phyloP scores from a whole-genome alignment of 2,797 vertebrate species.

The Sandelia bainsii region DNA sequence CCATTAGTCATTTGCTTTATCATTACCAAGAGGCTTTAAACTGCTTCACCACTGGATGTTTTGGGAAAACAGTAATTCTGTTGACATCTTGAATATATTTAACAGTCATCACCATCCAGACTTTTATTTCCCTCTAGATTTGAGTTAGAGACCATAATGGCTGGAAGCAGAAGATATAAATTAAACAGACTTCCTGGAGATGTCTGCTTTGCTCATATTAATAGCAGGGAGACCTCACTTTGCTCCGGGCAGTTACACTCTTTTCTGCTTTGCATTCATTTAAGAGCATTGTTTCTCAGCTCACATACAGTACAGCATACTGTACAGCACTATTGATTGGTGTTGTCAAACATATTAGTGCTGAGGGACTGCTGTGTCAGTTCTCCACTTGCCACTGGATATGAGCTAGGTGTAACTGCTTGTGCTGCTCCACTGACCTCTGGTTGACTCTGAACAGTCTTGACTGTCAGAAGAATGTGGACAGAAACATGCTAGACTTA shows the following conservation, averaged over 20 bases:
- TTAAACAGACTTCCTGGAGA: constrained; percentile 63
- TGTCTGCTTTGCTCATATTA: constrained; percentile 64
- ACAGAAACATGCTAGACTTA: neutral
- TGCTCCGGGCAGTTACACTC: constrained; percentile 59
- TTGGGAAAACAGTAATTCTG: constrained; percentile 50
- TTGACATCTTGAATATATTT: constrained; percentile 49
- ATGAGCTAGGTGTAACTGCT: constrained; percentile 41
- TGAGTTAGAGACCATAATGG: constrained; percentile 54
- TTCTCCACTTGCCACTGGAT: constrained; percentile 51
- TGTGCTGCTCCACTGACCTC: constrained; percentile 33
- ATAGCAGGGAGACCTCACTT: constrained; percentile 56
- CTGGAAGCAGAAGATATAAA: constrained; percentile 61
- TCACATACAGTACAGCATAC: constrained; percentile 26
- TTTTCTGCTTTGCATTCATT: constrained; percentile 59
- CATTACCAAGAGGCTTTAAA: constrained; percentile 62
- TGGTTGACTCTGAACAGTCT: no score
- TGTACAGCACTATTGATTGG: constrained; percentile 65
- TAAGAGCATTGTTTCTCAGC: constrained; percentile 58
- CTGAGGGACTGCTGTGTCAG: constrained; percentile 61
- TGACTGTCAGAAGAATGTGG: constrained; percentile 2
- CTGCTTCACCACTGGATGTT: constrained; percentile 54
- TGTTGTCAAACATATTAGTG: constrained; percentile 60
- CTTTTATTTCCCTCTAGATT: constrained; percentile 59
- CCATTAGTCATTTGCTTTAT: constrained; percentile 70
- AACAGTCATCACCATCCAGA: constrained; percentile 33